Evolutionary conservation across 2,888 invertebrate genomes (phyloP).

Genomic region (Drosophila robusta): DNA sequence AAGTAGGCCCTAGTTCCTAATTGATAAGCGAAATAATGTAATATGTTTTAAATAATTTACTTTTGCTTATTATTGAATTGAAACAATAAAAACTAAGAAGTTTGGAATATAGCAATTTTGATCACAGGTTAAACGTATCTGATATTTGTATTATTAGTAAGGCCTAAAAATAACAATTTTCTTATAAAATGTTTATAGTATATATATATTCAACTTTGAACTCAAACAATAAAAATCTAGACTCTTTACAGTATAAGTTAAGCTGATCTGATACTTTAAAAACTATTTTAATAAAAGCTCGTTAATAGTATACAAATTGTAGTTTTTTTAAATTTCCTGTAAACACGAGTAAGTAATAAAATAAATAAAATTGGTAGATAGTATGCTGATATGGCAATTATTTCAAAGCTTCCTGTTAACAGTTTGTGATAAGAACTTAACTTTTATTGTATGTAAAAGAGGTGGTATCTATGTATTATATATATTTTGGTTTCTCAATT

Average conservation of each 20-base stretch:
- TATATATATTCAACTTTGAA: too few species aligned
- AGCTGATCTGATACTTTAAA: too few species aligned
- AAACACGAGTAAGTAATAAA: constrained; percentile 8
- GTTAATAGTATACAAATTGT: neutral
- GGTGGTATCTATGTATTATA: too few species aligned
- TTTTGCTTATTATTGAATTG: too few species aligned
- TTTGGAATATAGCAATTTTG: too few species aligned
- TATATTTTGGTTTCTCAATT: neutral
- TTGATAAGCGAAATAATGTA: neutral
- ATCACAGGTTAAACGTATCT: too few species aligned
- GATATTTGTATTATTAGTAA: too few species aligned
- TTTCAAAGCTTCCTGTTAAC: constrained; percentile 33
- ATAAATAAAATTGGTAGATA: constrained; percentile 24
- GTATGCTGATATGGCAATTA: constrained; percentile 40
- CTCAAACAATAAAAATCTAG: too few species aligned
- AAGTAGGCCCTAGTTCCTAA: neutral
- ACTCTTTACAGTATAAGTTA: neutral
- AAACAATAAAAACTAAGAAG: too few species aligned
- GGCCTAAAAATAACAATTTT: neutral
- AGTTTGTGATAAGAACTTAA: constrained; percentile 20
- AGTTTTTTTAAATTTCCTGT: neutral
- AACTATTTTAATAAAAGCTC: neutral
- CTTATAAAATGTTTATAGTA: too few species aligned
- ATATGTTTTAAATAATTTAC: neutral
- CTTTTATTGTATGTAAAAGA: neutral